These are phyloP conservation scores for Aldrovandia affinis DNA, from an alignment of 2,797 vertebrate species.

Conservation along the genomic window DNA sequence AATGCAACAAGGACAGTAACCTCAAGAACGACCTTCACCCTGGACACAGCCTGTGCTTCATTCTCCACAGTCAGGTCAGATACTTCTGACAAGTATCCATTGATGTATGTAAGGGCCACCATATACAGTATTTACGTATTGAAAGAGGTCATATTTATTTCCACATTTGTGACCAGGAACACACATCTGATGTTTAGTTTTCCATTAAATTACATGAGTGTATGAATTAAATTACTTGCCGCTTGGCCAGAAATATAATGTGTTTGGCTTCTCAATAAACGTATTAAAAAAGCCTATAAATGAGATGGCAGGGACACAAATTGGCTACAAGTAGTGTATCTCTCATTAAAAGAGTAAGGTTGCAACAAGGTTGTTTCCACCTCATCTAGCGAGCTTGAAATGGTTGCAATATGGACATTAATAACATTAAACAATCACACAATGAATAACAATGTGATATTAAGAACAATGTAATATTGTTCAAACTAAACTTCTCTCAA, in stretches of 20 bases:
- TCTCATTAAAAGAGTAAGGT: not conserved
- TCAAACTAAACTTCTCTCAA: not conserved
- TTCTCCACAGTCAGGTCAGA: not conserved
- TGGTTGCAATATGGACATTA: not conserved
- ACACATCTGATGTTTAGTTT: not conserved
- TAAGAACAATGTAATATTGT: no score
- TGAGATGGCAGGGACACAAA: no score
- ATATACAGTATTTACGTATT: not conserved
- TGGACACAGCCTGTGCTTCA: not conserved
- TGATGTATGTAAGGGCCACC: not conserved
- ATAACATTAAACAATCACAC: not conserved
- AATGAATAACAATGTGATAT: not conserved
- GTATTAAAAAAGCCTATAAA: not conserved
- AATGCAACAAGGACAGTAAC: constrained; percentile 18
- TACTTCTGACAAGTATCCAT: not conserved
- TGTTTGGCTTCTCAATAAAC: no score
- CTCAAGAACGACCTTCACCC: not conserved
- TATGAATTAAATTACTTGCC: not conserved
- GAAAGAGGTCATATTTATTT: not conserved
- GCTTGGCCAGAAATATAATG: not conserved
- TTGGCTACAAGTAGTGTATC: not conserved
- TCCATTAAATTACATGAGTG: not conserved
- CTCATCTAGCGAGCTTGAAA: not conserved
- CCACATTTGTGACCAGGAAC: not conserved
- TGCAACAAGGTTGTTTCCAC: not conserved